These are phyloP conservation scores for Hyperopisus bebe DNA, from an alignment of 2,113 vertebrate genomes.

Conservation along the genomic window DNA sequence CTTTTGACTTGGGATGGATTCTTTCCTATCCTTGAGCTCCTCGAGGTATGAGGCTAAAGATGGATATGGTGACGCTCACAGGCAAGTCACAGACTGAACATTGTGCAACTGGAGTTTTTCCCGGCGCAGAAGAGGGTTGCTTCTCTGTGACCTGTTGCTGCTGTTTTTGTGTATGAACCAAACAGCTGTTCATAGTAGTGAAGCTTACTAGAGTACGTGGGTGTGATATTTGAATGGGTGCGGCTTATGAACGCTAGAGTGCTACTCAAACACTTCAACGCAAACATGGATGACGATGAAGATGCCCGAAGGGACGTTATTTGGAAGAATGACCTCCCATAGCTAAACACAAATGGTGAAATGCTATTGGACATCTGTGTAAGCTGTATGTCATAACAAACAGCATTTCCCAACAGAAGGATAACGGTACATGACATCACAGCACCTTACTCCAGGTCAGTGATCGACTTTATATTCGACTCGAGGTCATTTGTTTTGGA, in stretches of 20 bases:
- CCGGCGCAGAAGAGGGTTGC: background rate
- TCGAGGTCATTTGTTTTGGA: background rate
- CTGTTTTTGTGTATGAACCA: background rate
- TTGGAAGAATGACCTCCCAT: background rate
- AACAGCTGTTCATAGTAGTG: background rate
- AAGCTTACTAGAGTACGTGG: background rate
- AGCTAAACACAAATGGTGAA: background rate
- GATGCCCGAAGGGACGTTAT: background rate
- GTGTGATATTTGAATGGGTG: background rate
- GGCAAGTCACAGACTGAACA: background rate
- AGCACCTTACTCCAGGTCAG: background rate
- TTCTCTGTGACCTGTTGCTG: background rate
- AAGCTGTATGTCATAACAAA: background rate
- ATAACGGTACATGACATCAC: background rate
- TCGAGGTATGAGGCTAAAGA: background rate
- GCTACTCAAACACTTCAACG: background rate
- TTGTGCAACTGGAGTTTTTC: background rate
- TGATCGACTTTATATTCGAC: background rate
- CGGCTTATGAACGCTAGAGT: background rate
- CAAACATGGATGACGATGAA: background rate
- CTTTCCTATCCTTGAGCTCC: background rate
- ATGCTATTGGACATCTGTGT: background rate
- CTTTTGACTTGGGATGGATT: background rate
- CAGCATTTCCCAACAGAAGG: background rate
- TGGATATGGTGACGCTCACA: background rate